Percentiles rank a stretch among this genome's conserved stretches.
Evolutionary conservation across 2,888 invertebrate species (phyloP).

Genomic region (Hyppa rectilinea): DNA sequence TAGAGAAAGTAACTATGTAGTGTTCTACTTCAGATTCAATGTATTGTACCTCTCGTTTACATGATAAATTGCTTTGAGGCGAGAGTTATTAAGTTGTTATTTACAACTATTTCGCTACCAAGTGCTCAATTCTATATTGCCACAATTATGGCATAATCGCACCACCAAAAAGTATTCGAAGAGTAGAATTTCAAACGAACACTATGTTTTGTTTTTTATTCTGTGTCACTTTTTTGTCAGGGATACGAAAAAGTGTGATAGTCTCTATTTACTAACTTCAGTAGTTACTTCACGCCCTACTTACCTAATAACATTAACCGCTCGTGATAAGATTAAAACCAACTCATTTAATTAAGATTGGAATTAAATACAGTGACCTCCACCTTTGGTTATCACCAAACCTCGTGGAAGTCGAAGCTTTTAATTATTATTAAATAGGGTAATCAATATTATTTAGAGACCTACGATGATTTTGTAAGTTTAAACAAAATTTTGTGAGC

Average conservation of each 20-base stretch:
- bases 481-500: background rate
- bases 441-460: constrained; percentile 3
- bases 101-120: constrained; percentile 26
- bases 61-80: constrained; percentile 28
- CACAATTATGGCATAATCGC: background rate
- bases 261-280: constrained; percentile 24
- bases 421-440: constrained; percentile 24
- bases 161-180: background rate
- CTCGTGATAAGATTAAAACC: constrained; percentile 69
- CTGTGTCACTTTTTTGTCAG: background rate
- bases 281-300: constrained; percentile 56
- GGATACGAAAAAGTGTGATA: constrained; percentile 32
- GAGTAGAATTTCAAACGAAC: background rate
- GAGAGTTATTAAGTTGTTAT: constrained; percentile 30
- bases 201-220: background rate
- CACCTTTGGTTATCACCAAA: constrained; percentile 53
- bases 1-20: constrained; percentile 57
- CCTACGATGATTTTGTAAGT: background rate
- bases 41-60: constrained; percentile 34
- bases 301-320: constrained; percentile 65
- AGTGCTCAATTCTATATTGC: background rate
- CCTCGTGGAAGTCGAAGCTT: constrained; percentile 23
- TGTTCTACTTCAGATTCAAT: constrained; percentile 42
- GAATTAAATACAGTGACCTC: constrained; percentile 66
- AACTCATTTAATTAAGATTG: constrained; percentile 52